phyloP scores from a whole-genome alignment of 2,113 vertebrate genomes.

The Callocephalon fimbriatum region DNA sequence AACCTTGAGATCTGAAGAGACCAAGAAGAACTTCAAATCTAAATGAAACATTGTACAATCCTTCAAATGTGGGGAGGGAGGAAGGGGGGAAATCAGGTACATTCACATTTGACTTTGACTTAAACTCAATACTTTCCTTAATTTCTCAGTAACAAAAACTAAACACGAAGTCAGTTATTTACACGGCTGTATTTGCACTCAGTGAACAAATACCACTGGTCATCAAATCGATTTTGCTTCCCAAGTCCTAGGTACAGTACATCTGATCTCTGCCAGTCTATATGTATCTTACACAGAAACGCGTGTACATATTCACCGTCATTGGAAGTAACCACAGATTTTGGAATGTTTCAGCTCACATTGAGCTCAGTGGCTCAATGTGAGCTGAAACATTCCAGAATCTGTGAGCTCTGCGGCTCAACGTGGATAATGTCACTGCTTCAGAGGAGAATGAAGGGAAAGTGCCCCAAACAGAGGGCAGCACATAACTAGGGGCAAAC shows the following conservation, averaged over 20 bases:
- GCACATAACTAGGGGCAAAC: neutral
- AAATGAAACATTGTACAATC: neutral
- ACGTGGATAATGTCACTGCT: neutral
- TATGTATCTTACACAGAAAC: neutral
- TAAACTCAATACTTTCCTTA: neutral
- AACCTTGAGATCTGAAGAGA: neutral
- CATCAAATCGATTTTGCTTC: neutral
- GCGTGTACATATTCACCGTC: no score
- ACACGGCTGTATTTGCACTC: neutral
- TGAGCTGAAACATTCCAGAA: neutral
- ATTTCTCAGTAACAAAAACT: neutral
- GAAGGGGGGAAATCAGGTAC: neutral
- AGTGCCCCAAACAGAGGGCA: neutral
- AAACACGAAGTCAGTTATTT: neutral
- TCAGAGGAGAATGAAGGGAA: neutral
- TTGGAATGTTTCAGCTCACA: neutral
- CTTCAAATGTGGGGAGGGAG: neutral
- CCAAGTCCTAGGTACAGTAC: neutral
- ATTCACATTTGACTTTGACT: neutral
- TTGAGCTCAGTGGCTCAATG: no score
- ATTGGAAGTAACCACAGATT: neutral
- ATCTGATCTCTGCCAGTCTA: neutral
- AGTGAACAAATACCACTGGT: neutral
- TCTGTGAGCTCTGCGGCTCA: neutral
- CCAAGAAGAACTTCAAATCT: neutral